These are phyloP conservation scores for Tethya wilhelma DNA, from an alignment of 37 sponge, comb jelly and placozoan genomes.

Conservation along the genomic window DNA sequence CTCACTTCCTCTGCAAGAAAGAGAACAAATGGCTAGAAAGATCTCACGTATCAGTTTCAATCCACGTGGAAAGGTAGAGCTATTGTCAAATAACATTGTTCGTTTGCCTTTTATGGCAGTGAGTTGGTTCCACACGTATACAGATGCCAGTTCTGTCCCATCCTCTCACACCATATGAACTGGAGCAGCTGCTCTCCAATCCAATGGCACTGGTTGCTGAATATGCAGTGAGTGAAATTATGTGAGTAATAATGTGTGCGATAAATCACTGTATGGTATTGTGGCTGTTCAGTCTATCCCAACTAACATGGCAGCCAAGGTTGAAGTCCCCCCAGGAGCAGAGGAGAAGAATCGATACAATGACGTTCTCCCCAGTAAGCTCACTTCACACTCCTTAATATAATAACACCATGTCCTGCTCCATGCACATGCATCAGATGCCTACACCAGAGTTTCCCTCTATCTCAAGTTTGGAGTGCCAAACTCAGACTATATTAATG, in stretches of 20 bases:
- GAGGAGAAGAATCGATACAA: constrained; percentile 89
- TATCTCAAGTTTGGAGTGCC: constrained; percentile 84
- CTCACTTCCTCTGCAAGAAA: neutral
- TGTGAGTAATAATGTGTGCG: neutral
- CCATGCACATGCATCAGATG: constrained; percentile 1
- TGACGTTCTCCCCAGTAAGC: constrained; percentile 87
- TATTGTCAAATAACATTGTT: neutral
- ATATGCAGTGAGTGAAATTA: constrained; percentile 37
- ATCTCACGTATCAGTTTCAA: constrained; percentile 6
- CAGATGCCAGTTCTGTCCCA: constrained; percentile 39
- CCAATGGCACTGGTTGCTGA: constrained; percentile 33
- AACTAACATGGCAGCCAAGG: constrained; percentile 61
- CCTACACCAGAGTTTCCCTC: constrained; percentile 77
- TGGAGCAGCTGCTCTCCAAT: constrained; percentile 26
- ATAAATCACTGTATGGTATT: neutral
- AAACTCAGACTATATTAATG: constrained; percentile 94
- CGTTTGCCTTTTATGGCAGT: no score
- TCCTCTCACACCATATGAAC: constrained; percentile 40
- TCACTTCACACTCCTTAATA: neutral
- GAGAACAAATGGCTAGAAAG: neutral
- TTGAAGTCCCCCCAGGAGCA: constrained; percentile 87
- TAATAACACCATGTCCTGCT: neutral
- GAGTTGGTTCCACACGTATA: neutral
- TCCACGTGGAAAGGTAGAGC: neutral
- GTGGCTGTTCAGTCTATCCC: constrained; percentile 60